Conservation (phyloP, 2,888 invertebrate species). For the Drosophila leonis region DNA sequence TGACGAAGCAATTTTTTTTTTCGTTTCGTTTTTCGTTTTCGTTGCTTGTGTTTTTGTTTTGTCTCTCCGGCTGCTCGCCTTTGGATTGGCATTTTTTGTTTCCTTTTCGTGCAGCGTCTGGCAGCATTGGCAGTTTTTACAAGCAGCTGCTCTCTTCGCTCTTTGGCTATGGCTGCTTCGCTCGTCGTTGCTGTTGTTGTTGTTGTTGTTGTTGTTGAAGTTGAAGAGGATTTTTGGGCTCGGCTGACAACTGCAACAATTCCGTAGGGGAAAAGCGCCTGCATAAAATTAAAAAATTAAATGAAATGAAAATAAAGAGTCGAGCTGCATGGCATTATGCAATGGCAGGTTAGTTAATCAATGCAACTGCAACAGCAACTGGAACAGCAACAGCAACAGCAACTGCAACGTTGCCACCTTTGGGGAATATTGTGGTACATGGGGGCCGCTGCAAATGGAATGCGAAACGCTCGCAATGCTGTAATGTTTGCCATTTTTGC, state of each 20-base stretch:
- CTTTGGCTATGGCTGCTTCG: constrained; percentile 27
- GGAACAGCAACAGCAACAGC: constrained; percentile 51
- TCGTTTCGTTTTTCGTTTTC: constrained; percentile 6
- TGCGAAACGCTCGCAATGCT: constrained; percentile 48
- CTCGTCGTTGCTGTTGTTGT: constrained; percentile 18
- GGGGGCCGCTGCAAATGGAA: constrained; percentile 40
- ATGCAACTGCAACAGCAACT: constrained; percentile 66
- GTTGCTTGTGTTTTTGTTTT: constrained; percentile 36
- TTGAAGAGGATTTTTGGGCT: constrained; percentile 66
- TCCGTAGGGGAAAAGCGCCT: constrained; percentile 63
- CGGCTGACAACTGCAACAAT: constrained; percentile 60
- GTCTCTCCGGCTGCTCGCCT: constrained; percentile 59
- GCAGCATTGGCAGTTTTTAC: constrained; percentile 45
- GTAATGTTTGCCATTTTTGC: constrained; percentile 57
- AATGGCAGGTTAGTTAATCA: constrained; percentile 72
- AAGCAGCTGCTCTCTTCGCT: constrained; percentile 25
- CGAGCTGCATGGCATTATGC: constrained; percentile 57
- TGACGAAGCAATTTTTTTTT: constrained; percentile 40
- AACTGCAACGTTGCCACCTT: constrained; percentile 56
- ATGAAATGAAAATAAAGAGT: constrained; percentile 22
- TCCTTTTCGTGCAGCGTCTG: constrained; percentile 7
- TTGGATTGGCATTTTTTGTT: constrained; percentile 67
- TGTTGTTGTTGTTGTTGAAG: constrained; percentile 24
- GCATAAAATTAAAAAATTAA: constrained; percentile 64
- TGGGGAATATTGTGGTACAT: constrained; percentile 45